These are phyloP conservation scores for Spinus pinus DNA, from an alignment of 2,797 vertebrate genomes.

Conservation along the genomic window DNA sequence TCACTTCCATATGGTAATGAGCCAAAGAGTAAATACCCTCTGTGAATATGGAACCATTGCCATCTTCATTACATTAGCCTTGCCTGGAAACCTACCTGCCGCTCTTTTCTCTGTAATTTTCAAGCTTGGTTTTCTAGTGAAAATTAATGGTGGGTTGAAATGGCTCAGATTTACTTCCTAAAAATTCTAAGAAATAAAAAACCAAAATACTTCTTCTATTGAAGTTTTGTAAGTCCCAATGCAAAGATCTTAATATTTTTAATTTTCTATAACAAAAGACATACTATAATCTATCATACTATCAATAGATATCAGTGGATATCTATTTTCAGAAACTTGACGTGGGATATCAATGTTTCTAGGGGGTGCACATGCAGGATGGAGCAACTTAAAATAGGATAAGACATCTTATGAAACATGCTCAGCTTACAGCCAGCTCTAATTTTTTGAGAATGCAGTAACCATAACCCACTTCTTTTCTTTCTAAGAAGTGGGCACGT, in stretches of 20 bases:
- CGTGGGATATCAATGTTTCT: not conserved
- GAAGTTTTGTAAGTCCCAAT: not conserved
- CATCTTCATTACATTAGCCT: not conserved
- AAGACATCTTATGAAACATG: not conserved
- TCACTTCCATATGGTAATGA: not conserved
- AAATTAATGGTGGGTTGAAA: constrained; percentile 59
- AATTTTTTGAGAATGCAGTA: not conserved
- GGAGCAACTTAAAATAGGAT: not conserved
- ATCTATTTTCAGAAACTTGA: not conserved
- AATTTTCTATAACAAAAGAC: rapidly evolving
- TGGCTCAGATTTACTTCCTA: constrained; percentile 68
- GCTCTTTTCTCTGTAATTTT: constrained; percentile 69
- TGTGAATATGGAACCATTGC: not conserved
- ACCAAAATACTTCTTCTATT: not conserved
- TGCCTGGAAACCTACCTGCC: constrained; percentile 60
- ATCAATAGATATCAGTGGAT: not conserved
- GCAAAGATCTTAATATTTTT: not conserved
- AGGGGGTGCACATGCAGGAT: not conserved
- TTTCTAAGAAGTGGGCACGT: not conserved
- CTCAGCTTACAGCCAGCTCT: not conserved
- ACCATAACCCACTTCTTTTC: not conserved
- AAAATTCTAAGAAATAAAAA: not conserved
- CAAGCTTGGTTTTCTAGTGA: constrained; percentile 66
- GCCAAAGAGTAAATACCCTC: not conserved
- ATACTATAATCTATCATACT: not conserved